These are phyloP conservation scores for Zaprionus lineosus DNA, from an alignment of 2,888 invertebrate species.

Conservation along the genomic window DNA sequence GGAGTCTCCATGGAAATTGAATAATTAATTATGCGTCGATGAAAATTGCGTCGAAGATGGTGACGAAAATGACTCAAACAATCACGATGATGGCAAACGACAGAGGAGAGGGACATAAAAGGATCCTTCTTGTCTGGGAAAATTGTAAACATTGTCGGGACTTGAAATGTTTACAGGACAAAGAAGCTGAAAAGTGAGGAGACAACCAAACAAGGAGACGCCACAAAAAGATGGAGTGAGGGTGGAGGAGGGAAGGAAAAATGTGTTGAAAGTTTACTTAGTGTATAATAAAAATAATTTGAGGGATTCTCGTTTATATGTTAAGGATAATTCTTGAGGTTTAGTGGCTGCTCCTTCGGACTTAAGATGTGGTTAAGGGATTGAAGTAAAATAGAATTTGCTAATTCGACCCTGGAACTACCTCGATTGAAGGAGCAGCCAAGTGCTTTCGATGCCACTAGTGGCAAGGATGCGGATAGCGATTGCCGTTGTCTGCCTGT, in stretches of 20 bases:
- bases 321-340: conserved; percentile 30
- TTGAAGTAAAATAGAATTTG: conserved; percentile 22
- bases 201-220: conserved; percentile 40
- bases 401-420: conserved; percentile 17
- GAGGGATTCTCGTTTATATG: conserved; percentile 29
- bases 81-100: conserved; percentile 17
- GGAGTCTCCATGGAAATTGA: conserved; percentile 62
- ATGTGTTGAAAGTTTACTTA: conserved; percentile 28
- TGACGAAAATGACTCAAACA: conserved; percentile 60
- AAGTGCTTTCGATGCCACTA: neutral
- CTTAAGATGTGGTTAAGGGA: conserved; percentile 23
- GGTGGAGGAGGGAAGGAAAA: neutral
- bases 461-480: conserved; percentile 16
- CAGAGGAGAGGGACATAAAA: neutral
- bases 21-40: conserved; percentile 70
- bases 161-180: conserved; percentile 37
- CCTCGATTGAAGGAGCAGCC: conserved; percentile 30
- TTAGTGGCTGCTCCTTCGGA: conserved; percentile 18
- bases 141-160: conserved; percentile 34
- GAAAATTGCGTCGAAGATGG: conserved; percentile 61
- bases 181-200: neutral
- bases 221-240: conserved; percentile 28
- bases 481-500: neutral
- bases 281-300: conserved; percentile 29
- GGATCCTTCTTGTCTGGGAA: conserved; percentile 31